Base-by-base conservation (phyloP, 2,888 invertebrate genomes). In the Willowsia nigromaculata region DNA sequence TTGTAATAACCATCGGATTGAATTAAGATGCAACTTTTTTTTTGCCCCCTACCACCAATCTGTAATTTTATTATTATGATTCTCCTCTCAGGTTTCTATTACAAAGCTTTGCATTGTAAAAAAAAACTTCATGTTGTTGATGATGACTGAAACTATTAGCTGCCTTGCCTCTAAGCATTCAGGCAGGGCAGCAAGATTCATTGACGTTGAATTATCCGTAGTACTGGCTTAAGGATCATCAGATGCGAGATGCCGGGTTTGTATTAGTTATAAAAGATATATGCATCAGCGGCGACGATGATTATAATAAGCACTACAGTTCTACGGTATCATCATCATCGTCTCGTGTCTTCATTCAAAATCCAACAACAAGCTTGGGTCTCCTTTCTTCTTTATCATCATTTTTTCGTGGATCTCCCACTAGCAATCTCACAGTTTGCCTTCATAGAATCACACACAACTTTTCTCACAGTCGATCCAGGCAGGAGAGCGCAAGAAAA, bases 341-440 rank as follows among this genome's bases (percentile, higher is more conserved):
- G 5, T 86, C 78, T 65, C 68, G 76, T 80, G 68, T 86, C 80
- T 86, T 68, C 74, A 80, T 86, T 71, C 81, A 87, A n/a, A n/a
- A 40, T 68, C 78, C 65, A 78, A 86, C 85, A 59, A 87, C 80
- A 71, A 56, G 86, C 43, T 71, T 86, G 68, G 71, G 53, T 68
- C 68, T 80, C 50, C 65, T 81, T 82, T 80, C 71, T 74, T 81
- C 83, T 47, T 88, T 71, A 59, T 83, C 88, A 88, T 82, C 88
- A 82, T 88, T 78, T 78, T 83, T 78, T 76, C 71, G 59, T 65
- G 50, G 84, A 83, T 83, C 88, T 88, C 88, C 88, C 88, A 88
- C 88, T 65, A 88, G 88, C 88, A 83, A 88, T 88, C 88, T 88
- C 65, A 81, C 81, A 82, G 82, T 88, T 76, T 78, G 83, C 88